Evolutionary conservation across 2,113 vertebrate genomes (phyloP), one percentile per base, ranked within the genome.

Genomic region (Alosa alosa): DNA sequence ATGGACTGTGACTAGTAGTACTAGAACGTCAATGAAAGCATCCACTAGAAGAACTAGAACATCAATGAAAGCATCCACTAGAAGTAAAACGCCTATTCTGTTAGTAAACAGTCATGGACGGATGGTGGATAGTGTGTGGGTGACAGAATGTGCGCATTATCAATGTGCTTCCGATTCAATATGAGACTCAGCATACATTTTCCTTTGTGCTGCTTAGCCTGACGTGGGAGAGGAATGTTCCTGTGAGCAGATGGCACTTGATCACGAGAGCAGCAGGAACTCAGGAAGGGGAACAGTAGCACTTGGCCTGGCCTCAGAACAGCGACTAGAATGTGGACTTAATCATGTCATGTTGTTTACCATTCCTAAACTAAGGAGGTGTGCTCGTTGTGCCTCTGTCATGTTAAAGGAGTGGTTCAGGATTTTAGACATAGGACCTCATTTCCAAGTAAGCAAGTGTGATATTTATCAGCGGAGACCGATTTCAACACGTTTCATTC

Each of bases 321-420:
- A 36, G 11, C 72, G 31, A 10, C 72, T 41, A 39, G 72, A 36
- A 41, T 78, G 72, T 39, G 39, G 72, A 78, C 72, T 78, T 39
- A 39, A 78, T 78, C 72, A 78, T 78, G 72, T 3, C 72, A 39
- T 13, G 72, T 78, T 78, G 72, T 78, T 78, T 78, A 78, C 72
- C 31, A 41, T 2, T 6, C 55, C 20, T 22, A 6, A 60, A 20
- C 55, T 60, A 22, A 60, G 20, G 55, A 60, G 4, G 55, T 60
- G 55, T 60, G 55, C 18, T 22, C 1, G 18, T 5, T 22, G 3
- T 4, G 55, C 52, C 6, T 57, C 17, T 57, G 52, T 52, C 31
- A 31, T 31, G 31, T 31, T 31, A 31, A 31, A 31, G 0, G 31
- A 1, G 31, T 31, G 31, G 31, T 31, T 31, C 31, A 31, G 31